Conservation (phyloP, 2,797 vertebrate genomes). For the Sebastolobus altivelis region DNA sequence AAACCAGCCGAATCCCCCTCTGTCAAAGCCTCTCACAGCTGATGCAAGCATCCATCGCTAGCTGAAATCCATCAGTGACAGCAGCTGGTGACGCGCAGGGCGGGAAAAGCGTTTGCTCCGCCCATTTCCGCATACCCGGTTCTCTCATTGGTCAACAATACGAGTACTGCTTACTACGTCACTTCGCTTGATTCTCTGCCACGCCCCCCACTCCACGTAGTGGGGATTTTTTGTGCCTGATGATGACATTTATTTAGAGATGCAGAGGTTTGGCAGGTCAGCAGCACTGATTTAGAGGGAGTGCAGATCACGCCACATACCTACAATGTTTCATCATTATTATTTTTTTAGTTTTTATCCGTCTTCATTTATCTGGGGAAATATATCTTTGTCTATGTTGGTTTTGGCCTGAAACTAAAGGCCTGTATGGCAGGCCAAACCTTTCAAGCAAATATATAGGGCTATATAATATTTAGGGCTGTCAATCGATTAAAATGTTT, state of each 20-base stretch:
- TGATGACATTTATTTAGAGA: conserved; percentile 19
- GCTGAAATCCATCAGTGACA: conserved; percentile 45
- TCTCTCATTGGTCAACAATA: conserved; percentile 58
- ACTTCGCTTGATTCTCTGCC: neutral
- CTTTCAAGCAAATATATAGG: neutral
- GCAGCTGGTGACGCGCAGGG: conserved; percentile 56
- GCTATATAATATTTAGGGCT: too few species aligned
- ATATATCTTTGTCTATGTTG: neutral
- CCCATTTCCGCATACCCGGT: neutral
- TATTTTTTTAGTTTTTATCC: neutral
- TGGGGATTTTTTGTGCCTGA: conserved; percentile 39
- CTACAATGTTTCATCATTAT: neutral
- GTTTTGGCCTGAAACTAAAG: neutral
- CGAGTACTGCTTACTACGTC: neutral
- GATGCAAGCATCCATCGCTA: conserved; percentile 66
- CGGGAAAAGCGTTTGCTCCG: conserved; percentile 60
- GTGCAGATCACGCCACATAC: conserved; percentile 1
- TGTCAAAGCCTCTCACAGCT: conserved; percentile 67
- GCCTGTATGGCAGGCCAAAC: neutral
- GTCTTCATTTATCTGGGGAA: neutral
- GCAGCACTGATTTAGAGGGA: neutral
- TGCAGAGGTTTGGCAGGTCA: conserved; percentile 13
- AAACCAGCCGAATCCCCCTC: conserved; percentile 51
- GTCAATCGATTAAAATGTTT: too few species aligned
- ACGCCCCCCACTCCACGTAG: conserved; percentile 35